A percentile compares a stretch with the other conserved stretches of the same genome.
phyloP scores from a whole-genome alignment of 2,888 invertebrate species.

The Euplagia quadripunctaria region DNA sequence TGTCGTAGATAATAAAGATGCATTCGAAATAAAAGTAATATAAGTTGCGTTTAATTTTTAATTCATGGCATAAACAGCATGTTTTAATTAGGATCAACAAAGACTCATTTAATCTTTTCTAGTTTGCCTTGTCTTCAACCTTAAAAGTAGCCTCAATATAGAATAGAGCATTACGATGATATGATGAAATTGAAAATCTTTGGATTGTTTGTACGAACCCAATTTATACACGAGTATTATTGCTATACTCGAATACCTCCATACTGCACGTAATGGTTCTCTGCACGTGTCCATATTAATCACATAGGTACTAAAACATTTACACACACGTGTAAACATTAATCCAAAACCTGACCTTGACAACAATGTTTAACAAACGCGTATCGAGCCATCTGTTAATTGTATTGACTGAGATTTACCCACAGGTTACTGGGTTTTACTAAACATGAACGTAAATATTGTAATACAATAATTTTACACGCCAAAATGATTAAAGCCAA shows the following conservation, averaged over 20 bases:
- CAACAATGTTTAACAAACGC: neutral
- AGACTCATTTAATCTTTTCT: too few species aligned
- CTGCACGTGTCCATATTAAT: neutral
- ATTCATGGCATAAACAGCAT: too few species aligned
- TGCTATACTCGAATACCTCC: too few species aligned
- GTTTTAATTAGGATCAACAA: neutral
- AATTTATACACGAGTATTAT: too few species aligned
- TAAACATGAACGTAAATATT: constrained; percentile 1
- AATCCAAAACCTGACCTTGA: constrained; percentile 4
- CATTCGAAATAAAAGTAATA: too few species aligned
- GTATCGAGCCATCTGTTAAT: constrained; percentile 4
- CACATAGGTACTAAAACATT: neutral
- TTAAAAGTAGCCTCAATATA: neutral
- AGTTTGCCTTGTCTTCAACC: neutral
- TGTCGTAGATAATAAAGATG: too few species aligned
- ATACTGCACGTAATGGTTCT: neutral
- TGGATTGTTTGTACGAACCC: too few species aligned
- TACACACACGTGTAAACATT: neutral
- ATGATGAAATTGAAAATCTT: neutral
- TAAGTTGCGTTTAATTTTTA: too few species aligned
- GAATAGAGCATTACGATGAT: neutral
- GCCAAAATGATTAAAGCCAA: neutral
- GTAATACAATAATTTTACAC: constrained; percentile 4
- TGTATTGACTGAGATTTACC: neutral
- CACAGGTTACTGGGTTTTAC: neutral